Evolutionary conservation across 2,113 vertebrate genomes (phyloP).

Genomic region (Aix galericulata): DNA sequence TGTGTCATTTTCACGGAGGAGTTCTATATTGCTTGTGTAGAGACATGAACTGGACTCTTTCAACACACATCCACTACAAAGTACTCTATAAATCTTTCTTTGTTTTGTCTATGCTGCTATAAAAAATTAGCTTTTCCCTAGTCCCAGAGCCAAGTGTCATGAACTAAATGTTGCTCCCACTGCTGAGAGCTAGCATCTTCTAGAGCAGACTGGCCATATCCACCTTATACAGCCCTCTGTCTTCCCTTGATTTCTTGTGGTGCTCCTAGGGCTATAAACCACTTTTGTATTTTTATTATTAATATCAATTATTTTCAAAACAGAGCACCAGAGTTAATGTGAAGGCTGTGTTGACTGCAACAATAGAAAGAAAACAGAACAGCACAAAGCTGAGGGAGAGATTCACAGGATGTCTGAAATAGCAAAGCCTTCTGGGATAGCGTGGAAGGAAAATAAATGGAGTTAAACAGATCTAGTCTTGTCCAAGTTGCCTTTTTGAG

Average conservation of each 20-base stretch:
- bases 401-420: neutral
- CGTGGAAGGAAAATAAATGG: neutral
- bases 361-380: neutral
- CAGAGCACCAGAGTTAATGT: neutral
- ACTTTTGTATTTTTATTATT: neutral
- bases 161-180: neutral
- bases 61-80: neutral
- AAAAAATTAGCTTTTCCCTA: neutral
- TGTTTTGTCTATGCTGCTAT: neutral
- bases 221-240: neutral
- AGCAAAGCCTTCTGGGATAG: neutral
- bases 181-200: neutral
- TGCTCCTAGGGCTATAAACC: neutral
- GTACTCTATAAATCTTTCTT: neutral
- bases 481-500: neutral
- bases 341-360: neutral
- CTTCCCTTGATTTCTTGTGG: neutral
- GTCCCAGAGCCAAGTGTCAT: neutral
- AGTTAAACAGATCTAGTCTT: neutral
- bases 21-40: neutral
- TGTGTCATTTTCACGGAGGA: neutral
- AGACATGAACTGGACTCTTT: neutral
- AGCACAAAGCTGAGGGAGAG: neutral
- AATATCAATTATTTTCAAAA: neutral
- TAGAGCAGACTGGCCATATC: neutral